phyloP scores from a whole-genome alignment of 2,113 vertebrate species.

The Etheostoma spectabile region DNA sequence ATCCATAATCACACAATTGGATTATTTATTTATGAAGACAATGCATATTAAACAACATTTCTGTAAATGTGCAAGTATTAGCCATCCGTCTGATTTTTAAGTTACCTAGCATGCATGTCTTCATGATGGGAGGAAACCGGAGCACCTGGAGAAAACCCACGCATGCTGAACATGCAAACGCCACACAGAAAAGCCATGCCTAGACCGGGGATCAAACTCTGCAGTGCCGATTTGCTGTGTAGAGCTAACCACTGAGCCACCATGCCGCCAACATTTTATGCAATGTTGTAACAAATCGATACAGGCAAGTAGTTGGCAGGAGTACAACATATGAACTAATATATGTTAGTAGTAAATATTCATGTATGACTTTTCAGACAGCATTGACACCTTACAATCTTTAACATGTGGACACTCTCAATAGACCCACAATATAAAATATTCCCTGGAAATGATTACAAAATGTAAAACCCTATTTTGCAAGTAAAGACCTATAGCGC shows the following conservation, averaged over 20 bases:
- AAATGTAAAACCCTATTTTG: neutral
- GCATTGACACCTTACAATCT: neutral
- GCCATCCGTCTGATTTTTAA: no score
- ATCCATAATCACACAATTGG: neutral
- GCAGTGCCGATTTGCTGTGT: no score
- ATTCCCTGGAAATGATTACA: neutral
- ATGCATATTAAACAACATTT: no score
- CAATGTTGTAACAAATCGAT: neutral
- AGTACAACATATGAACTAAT: neutral
- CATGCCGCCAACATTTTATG: neutral
- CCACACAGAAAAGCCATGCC: no score
- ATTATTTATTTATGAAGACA: no score
- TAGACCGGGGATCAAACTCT: no score
- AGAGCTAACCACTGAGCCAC: no score
- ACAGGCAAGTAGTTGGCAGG: neutral
- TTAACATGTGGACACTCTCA: neutral
- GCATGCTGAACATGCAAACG: no score
- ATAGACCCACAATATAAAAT: neutral
- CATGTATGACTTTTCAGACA: neutral
- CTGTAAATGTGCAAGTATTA: no score
- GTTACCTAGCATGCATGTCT: no score
- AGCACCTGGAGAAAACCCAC: no score
- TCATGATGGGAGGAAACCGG: no score
- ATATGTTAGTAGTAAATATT: neutral
- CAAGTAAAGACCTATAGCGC: neutral